These are phyloP conservation scores for Pempheris klunzingeri DNA, from an alignment of 2,797 vertebrate genomes.

Conservation along the genomic window DNA sequence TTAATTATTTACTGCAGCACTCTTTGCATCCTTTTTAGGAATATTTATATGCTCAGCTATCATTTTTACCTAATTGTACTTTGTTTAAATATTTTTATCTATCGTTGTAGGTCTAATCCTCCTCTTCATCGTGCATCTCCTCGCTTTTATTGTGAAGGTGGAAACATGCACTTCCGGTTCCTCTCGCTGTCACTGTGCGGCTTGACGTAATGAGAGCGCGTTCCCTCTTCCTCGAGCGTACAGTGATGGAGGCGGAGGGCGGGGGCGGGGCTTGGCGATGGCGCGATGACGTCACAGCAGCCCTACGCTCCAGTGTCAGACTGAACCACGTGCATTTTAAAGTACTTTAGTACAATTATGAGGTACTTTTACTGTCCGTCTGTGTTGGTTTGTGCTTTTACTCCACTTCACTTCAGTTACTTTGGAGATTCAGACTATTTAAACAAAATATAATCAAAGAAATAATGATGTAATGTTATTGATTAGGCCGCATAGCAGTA, in stretches of 20 bases:
- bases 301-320: too few relatives aligned
- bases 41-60: too few relatives aligned
- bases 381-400: neutral
- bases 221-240: constrained; percentile 4
- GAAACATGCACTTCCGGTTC: neutral
- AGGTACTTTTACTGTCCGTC: neutral
- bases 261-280: constrained; percentile 50
- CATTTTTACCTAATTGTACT: too few relatives aligned
- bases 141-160: constrained; percentile 24
- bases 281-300: constrained; percentile 48
- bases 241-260: constrained; percentile 31
- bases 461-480: neutral
- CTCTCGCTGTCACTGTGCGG: fast-evolving
- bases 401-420: neutral
- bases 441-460: neutral
- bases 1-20: too few relatives aligned
- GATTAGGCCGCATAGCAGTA: too few relatives aligned
- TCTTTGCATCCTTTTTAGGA: too few relatives aligned
- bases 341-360: too few relatives aligned
- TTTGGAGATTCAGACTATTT: neutral
- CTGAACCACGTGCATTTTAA: too few relatives aligned
- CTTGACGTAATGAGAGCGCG: constrained; percentile 26
- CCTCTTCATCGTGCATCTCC: too few relatives aligned
- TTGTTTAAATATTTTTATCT: too few relatives aligned
- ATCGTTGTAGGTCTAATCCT: too few relatives aligned